Evolutionary conservation across 2,797 vertebrate species (phyloP), one percentile per base, ranked within the genome.

Genomic region (Taeniopygia guttata): DNA sequence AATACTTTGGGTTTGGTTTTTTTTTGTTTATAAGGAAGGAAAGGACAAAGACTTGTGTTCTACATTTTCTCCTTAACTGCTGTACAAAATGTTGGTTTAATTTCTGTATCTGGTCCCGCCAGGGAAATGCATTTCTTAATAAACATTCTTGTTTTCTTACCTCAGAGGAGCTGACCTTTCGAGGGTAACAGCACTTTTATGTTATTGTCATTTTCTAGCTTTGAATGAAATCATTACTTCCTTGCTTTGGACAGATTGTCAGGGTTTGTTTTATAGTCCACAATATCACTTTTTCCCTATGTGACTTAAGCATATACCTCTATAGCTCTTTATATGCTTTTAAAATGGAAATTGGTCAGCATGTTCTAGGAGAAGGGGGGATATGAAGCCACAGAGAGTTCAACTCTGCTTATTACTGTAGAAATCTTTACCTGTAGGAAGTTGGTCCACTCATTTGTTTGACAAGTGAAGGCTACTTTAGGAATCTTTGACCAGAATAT

Each of bases 1-100:
- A 16, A 17, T 40, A 22, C 1, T 34, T 85, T 26, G 8, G 5
- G 0, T 38, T 0, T 38, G 40, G 40, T 13, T 7, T 4, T 56
- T 15, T 3, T 56, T 56, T 88, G 19, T 45, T 73, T 81, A 74
- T 69, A 7, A 73, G 13, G 43, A 60, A 63, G 23, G 8, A 87
- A 77, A 62, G 10, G 29, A 32, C 15, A 51, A 64, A 18, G 19
- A 12, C 7, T 54, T 64, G 36, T 29, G 6, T 78, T 79, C 25
- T 54, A 32, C 1, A 54, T 45, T 93, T 91, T 87, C 25, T 73
- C 5, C 19, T 30, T 70, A 83, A 60, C 42, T 43, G 7, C 3
- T 42, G 21, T 29, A 43, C 6, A 75, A 56, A 75, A 32, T 2
- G 0, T 43, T 49, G 4, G 11, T 68, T 80, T 55, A 38, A 54